Evolutionary conservation across 2,113 vertebrate genomes (phyloP), one percentile per base, ranked within the genome.

Genomic region (Myrmecophaga tridactyla): DNA sequence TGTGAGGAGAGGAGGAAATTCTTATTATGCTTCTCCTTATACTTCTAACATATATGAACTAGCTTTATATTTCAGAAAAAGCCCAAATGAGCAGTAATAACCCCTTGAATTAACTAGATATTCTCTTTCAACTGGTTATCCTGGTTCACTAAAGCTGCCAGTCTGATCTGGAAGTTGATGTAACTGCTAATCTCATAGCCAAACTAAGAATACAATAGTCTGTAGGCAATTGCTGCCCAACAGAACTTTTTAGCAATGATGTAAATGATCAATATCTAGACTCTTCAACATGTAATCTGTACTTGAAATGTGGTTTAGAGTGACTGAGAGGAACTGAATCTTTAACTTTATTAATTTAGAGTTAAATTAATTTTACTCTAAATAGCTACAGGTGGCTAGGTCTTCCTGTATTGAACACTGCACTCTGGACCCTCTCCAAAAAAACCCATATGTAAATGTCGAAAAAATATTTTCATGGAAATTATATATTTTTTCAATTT

Each of bases 81-180:
- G 48, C 46, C 53, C 77, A 86, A 17, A 86, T 17, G n/a, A 41
- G n/a, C 86, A 48, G 62, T 75, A 86, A 82, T 72, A 93, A 86
- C 34, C 29, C n/a, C 43, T 62, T 76, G 51, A 46, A 34, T 95
- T 93, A 93, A 96, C 75, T 92, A 95, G 81, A 90, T 83, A 82
- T 96, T 96, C 65, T 82, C 62, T 94, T 93, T 82, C 62, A 93
- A 31, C 41, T 86, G 17, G 67, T 67, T 91, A 86, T 93, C 46
- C 72, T 89, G 86, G 72, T 94, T 97, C 90, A 76, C 60, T 86
- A 65, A 88, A 96, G 58, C 89, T 81, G 72, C 39, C 89, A 93
- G 25, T 96, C 58, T 85, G 25, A 94, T 84, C 14, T 80, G 34
- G 14, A 94, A 88, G 63, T 23, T 81, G 58, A 85, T 93, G 31